A percentile compares a stretch with the other conserved stretches of the same genome.
phyloP scores from a whole-genome alignment of 1,140 invertebrate genomes.

The Drosophila sucinea region DNA sequence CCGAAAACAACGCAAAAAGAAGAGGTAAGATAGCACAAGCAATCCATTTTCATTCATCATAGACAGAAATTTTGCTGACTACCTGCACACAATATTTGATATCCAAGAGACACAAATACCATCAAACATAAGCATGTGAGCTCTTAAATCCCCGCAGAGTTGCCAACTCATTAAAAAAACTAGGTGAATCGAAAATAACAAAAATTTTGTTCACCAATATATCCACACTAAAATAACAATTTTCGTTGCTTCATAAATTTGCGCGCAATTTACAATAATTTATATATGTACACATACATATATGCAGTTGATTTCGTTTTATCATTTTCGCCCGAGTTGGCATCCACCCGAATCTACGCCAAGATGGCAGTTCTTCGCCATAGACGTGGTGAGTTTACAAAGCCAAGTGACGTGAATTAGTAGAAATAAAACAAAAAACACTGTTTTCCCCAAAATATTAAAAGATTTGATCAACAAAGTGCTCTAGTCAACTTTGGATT shows the following conservation, averaged over 20 bases:
- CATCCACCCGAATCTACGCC: conserved; percentile 27
- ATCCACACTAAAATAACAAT: not conserved
- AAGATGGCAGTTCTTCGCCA: conserved; percentile 51
- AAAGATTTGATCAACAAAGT: conserved; percentile 27
- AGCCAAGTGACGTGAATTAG: conserved; percentile 72
- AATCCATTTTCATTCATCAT: conserved; percentile 19
- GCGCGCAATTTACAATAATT: conserved; percentile 2
- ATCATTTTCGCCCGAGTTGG: conserved; percentile 34
- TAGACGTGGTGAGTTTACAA: conserved; percentile 69
- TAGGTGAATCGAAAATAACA: not conserved
- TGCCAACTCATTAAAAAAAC: not conserved
- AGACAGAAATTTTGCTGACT: conserved; percentile 21
- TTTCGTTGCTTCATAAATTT: not conserved
- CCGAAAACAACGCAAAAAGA: conserved; percentile 26
- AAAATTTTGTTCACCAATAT: not conserved
- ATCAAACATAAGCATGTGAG: conserved; percentile 3
- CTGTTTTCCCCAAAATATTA: conserved; percentile 33
- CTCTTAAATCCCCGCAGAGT: not conserved
- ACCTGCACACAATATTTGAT: conserved; percentile 14
- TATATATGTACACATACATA: not conserved
- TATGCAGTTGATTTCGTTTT: conserved; percentile 15
- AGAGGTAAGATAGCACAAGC: conserved; percentile 61
- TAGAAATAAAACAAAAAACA: conserved; percentile 65
- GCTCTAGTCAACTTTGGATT: conserved; percentile 3
- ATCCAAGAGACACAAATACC: conserved; percentile 2